Conservation (phyloP, 2,113 vertebrate genomes). For the Larimichthys polyactis region DNA sequence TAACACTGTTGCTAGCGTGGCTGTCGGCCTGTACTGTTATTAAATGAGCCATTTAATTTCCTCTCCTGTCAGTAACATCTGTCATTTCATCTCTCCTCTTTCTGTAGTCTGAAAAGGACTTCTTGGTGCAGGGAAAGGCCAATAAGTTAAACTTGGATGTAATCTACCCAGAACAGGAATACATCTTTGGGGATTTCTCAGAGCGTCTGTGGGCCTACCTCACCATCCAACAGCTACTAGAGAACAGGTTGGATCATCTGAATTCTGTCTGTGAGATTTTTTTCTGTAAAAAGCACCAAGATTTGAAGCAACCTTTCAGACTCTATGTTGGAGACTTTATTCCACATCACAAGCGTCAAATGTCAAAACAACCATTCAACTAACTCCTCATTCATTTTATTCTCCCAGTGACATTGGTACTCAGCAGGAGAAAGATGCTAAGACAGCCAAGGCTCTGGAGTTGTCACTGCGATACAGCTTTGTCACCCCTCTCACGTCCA, state of each 20-base stretch:
- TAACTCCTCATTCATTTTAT: background rate
- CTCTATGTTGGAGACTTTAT: no score
- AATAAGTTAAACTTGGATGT: conserved; percentile 60
- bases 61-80: background rate
- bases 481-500: conserved; percentile 93
- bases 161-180: conserved; percentile 80
- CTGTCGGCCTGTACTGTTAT: no score
- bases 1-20: no score
- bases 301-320: no score
- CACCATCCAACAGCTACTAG: conserved; percentile 85
- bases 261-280: no score
- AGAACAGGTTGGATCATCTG: conserved; percentile 74
- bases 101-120: conserved; percentile 62
- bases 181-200: conserved; percentile 85
- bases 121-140: conserved; percentile 54
- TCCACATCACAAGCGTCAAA: no score
- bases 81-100: background rate
- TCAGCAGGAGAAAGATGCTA: conserved; percentile 72
- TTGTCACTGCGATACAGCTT: conserved; percentile 91
- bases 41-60: background rate
- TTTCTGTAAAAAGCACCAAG: no score
- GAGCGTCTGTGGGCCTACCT: conserved; percentile 89
- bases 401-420: conserved; percentile 79
- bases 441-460: conserved; percentile 81
- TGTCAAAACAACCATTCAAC: background rate